Conservation (phyloP, 2,113 vertebrate genomes). For the Elephas maximus region DNA sequence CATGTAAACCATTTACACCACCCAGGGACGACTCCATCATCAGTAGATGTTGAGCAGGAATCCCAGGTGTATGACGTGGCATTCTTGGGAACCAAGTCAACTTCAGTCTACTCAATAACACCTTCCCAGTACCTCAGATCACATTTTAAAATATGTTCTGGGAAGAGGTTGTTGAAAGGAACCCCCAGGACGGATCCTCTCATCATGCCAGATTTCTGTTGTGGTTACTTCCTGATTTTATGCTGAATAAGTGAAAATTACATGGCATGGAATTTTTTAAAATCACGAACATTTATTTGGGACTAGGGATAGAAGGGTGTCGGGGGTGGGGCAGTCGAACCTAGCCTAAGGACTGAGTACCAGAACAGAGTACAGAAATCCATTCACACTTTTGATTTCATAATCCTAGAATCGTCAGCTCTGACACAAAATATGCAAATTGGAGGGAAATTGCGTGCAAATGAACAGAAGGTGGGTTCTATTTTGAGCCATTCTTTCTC, state of each 20-base stretch:
- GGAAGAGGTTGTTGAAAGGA: neutral
- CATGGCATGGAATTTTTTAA: neutral
- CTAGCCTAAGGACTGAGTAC: neutral
- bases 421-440: neutral
- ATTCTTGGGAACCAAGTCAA: fast-evolving
- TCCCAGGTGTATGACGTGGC: fast-evolving
- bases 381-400: neutral
- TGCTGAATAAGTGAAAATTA: neutral
- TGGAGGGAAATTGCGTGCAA: neutral
- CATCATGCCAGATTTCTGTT: neutral
- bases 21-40: too few species aligned
- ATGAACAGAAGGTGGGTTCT: neutral
- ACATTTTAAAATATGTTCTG: fast-evolving
- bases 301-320: neutral
- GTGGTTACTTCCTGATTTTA: neutral
- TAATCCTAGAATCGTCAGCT: neutral
- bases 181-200: neutral
- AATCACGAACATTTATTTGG: neutral
- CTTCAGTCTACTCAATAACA: fast-evolving
- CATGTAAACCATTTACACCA: too few species aligned
- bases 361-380: neutral
- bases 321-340: neutral
- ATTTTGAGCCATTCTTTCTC: neutral
- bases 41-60: fast-evolving
- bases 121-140: fast-evolving